Evolutionary conservation across 2,888 invertebrate species (phyloP).

Genomic region (Panopea generosa): DNA sequence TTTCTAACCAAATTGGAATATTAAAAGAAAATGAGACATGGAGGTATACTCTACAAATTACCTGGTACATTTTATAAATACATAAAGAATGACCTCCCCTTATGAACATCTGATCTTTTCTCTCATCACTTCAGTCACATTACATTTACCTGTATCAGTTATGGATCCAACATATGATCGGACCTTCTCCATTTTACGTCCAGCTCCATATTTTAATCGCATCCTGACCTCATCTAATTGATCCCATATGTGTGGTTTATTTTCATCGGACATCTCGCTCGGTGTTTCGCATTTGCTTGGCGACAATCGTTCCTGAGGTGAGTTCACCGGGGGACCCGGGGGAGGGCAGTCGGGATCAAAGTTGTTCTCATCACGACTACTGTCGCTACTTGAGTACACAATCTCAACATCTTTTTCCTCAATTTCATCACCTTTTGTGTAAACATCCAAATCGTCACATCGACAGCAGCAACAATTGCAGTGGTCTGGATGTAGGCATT

Average conservation of each 20-base stretch:
- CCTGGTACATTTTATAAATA: too few relatives aligned
- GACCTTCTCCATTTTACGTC: conserved; percentile 76
- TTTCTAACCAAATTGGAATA: too few relatives aligned
- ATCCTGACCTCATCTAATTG: conserved; percentile 79
- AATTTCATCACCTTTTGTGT: conserved; percentile 42
- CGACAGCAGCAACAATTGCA: conserved; percentile 63
- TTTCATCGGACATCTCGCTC: conserved; percentile 43
- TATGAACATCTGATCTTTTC: too few relatives aligned
- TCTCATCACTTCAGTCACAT: too few relatives aligned
- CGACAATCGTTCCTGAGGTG: conserved; percentile 57
- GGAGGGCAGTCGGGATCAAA: conserved; percentile 58
- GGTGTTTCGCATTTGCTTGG: conserved; percentile 71
- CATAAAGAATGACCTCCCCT: too few relatives aligned
- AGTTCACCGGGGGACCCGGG: conserved; percentile 69
- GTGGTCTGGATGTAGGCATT: conserved; percentile 47
- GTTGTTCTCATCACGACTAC: conserved; percentile 29
- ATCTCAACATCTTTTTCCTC: conserved; percentile 51
- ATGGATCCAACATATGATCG: conserved; percentile 73
- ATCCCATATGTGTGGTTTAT: conserved; percentile 72
- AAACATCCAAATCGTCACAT: conserved; percentile 39
- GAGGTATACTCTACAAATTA: too few relatives aligned
- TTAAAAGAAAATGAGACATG: too few relatives aligned
- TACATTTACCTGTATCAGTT: conserved; percentile 58
- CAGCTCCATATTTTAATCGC: conserved; percentile 74
- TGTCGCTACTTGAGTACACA: conserved; percentile 34